Conservation (phyloP, 2,113 vertebrate species). For the Platycercus adscitus region DNA sequence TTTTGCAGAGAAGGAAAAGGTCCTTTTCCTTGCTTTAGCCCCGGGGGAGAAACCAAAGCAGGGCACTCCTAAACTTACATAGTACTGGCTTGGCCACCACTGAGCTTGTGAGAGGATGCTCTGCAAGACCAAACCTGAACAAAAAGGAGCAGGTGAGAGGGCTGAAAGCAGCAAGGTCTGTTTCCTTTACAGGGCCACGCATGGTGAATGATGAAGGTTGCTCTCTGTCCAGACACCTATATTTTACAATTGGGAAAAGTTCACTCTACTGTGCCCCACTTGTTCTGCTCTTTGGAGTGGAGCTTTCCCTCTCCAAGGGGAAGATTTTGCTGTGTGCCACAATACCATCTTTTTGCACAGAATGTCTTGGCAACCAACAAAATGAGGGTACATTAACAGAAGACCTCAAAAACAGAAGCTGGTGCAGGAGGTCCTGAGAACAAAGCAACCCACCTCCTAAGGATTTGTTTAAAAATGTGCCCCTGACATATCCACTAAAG, state of each 20-base stretch:
- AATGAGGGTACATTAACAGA: not conserved
- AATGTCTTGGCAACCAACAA: not conserved
- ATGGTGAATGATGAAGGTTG: not conserved
- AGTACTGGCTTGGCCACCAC: not conserved
- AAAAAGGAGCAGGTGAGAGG: not conserved
- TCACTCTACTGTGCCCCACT: not conserved
- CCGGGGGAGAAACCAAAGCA: fast-evolving
- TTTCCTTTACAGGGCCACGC: not conserved
- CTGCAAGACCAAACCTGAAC: not conserved
- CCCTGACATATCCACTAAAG: not conserved
- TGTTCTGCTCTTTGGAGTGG: not conserved
- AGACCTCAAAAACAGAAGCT: not conserved
- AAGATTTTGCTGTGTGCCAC: not conserved
- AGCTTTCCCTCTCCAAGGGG: not conserved
- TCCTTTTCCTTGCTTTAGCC: not conserved
- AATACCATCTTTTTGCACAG: not conserved
- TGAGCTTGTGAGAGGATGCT: not conserved
- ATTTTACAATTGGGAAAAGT: not conserved
- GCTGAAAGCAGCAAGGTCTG: not conserved
- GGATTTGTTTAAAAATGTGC: slow-evolving; percentile 1
- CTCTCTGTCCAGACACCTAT: not conserved
- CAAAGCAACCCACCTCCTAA: not conserved
- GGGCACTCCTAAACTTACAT: not conserved
- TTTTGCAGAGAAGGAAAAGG: not conserved
- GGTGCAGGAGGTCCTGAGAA: not conserved